Conservation (phyloP, 1,140 invertebrate genomes). For the Lepidurus packardi region DNA sequence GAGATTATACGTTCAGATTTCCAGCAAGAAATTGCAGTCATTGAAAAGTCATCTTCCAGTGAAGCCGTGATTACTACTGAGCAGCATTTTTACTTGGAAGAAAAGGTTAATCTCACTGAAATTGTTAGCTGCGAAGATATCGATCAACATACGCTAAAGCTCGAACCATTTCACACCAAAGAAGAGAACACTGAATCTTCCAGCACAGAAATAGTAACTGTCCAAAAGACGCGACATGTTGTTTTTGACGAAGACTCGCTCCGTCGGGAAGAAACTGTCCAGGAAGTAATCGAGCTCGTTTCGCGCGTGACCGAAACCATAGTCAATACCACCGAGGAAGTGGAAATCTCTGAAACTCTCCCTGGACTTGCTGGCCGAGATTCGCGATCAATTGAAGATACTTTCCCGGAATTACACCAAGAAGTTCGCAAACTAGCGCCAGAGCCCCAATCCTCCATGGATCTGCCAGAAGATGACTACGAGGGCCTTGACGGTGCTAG, state of each 20-base stretch:
- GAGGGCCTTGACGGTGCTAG: neutral
- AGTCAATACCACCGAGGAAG: neutral
- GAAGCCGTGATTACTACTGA: no score
- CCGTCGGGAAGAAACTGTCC: neutral
- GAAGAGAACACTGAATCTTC: neutral
- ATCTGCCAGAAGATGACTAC: conserved; percentile 20
- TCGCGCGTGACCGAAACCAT: neutral
- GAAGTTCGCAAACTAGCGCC: neutral
- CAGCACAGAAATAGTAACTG: neutral
- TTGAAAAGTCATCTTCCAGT: no score
- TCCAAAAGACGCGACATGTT: neutral
- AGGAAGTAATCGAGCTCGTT: neutral
- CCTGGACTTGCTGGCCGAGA: neutral
- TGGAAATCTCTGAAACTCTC: neutral
- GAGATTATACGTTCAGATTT: no score
- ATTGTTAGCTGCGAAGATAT: neutral
- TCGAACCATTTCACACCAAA: neutral
- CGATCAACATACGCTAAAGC: neutral
- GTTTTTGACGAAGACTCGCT: neutral
- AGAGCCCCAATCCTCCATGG: neutral
- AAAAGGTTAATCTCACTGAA: no score
- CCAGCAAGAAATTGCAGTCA: no score
- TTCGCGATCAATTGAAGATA: neutral
- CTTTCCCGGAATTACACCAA: neutral
- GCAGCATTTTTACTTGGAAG: no score